Base-by-base conservation (phyloP, 2,797 vertebrate genomes). In the Cephalopachus bancanus region DNA sequence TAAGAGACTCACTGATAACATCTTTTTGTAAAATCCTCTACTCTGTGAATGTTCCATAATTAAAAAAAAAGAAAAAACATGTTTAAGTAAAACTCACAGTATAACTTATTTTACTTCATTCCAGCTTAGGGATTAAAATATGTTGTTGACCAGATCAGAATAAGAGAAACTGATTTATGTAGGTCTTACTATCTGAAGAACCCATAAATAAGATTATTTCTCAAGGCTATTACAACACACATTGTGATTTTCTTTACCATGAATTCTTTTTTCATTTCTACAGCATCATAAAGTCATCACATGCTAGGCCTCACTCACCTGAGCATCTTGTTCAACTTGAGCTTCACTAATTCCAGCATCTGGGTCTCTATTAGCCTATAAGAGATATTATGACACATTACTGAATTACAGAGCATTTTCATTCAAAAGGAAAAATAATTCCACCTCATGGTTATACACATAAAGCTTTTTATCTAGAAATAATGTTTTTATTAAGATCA, bases 281-380 rank as follows among this genome's bases (percentile, higher is more conserved):
- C 3, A 49, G 33, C 59, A n/a, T 15, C 12, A 44, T 24, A 17
- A 92, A 37, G 20, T 30, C 33, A 33, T 51, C 84, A 51, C 4
- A 57, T 0, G 20, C 16, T 3, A 9, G 14, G 22, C 15, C 55
- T 80, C 69, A 98, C 99, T 93, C 96, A 99, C 99, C 99, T 99
- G 99, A 10, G 99, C 99, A 81, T 99, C 99, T 93, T 99, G 99
- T 95, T 99, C 99, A 78, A 99, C 98, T 49, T 98, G 97, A 20
- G 92, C 96, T 49, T 98, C 97, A 33, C 99, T 98, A 5, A 99
- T 97, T 60, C 96, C 51, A 17, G 44, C 33, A 0, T 99, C 99
- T 5, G 99, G 98, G 95, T 99, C 99, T 94, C 99, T 98, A 71
- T 98, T 99, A 0, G 98, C 99, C 99, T 99, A 88, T 81, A 88